Percentiles rank a stretch among this genome's conserved stretches.
Conservation (phyloP, 2,797 vertebrate genomes). For the Microctenopoma lineatum region DNA sequence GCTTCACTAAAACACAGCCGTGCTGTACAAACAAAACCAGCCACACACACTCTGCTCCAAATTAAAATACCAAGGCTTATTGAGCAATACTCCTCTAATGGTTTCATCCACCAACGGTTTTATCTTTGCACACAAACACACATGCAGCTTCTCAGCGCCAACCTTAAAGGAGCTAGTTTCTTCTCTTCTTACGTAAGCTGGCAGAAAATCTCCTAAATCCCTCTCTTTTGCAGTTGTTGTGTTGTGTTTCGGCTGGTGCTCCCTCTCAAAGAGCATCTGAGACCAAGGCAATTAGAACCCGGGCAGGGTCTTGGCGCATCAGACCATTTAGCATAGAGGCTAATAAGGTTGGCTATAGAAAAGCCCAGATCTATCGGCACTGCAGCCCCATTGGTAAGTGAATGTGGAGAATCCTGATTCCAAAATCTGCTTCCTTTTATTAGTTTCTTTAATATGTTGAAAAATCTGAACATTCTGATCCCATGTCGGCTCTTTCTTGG, state of each 20-base stretch:
- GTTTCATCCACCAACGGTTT: constrained; percentile 83
- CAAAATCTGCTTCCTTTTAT: background rate
- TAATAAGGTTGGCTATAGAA: constrained; percentile 61
- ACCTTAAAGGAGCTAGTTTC: constrained; percentile 59
- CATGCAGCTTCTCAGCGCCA: constrained; percentile 43
- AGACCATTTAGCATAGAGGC: constrained; percentile 72
- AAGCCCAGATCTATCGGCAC: constrained; percentile 23
- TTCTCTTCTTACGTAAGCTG: constrained; percentile 77
- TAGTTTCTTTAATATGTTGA: background rate
- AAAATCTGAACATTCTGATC: background rate
- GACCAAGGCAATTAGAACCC: constrained; percentile 90
- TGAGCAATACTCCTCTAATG: constrained; percentile 79
- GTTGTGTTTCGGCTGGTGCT: constrained; percentile 82
- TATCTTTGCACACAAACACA: constrained; percentile 69
- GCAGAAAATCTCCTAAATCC: constrained; percentile 88
- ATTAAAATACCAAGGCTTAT: constrained; percentile 80
- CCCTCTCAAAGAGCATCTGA: constrained; percentile 83
- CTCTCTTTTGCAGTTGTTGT: constrained; percentile 85
- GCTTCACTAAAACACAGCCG: constrained; percentile 50
- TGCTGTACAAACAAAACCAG: constrained; percentile 41
- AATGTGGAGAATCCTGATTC: constrained; percentile 19
- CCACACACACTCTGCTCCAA: constrained; percentile 60
- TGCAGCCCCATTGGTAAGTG: background rate
- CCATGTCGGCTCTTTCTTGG: background rate
- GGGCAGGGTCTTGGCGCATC: constrained; percentile 69